These are phyloP conservation scores for Psittacula echo DNA, from an alignment of 2,797 vertebrate species.

Conservation along the genomic window DNA sequence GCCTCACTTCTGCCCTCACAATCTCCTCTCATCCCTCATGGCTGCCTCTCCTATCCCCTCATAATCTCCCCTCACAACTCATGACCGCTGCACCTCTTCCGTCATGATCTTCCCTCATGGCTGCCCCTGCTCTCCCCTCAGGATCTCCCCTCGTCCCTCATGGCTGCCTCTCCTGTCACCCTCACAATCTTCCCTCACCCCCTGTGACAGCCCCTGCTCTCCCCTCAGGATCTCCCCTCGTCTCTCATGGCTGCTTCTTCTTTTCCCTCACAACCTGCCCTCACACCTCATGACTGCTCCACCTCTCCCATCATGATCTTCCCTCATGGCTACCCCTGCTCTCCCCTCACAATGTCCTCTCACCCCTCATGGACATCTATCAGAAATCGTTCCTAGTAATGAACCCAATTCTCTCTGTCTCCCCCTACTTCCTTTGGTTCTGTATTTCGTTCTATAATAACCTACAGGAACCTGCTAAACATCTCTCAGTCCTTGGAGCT, in stretches of 20 bases:
- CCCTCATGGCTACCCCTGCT: too few relatives aligned
- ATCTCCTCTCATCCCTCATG: background rate
- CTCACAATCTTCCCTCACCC: too few relatives aligned
- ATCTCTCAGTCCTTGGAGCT: background rate
- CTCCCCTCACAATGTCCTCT: background rate
- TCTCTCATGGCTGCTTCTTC: too few relatives aligned
- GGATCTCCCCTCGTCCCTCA: too few relatives aligned
- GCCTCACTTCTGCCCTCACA: background rate
- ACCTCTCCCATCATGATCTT: too few relatives aligned
- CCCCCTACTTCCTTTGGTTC: background rate
- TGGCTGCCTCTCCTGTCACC: too few relatives aligned
- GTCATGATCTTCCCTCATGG: background rate
- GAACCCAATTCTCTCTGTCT: background rate
- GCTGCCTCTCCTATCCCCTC: background rate
- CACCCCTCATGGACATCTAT: background rate
- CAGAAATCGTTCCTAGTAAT: background rate
- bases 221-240: too few relatives aligned
- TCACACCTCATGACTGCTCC: too few relatives aligned
- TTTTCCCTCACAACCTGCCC: too few relatives aligned
- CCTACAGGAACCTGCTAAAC: background rate
- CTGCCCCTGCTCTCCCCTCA: too few relatives aligned
- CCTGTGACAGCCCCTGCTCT: too few relatives aligned
- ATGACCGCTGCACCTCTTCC: background rate
- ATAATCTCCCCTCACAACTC: background rate
- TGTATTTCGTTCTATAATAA: background rate